phyloP scores from a whole-genome alignment of 2,888 invertebrate species.

The Camponotus fellah region DNA sequence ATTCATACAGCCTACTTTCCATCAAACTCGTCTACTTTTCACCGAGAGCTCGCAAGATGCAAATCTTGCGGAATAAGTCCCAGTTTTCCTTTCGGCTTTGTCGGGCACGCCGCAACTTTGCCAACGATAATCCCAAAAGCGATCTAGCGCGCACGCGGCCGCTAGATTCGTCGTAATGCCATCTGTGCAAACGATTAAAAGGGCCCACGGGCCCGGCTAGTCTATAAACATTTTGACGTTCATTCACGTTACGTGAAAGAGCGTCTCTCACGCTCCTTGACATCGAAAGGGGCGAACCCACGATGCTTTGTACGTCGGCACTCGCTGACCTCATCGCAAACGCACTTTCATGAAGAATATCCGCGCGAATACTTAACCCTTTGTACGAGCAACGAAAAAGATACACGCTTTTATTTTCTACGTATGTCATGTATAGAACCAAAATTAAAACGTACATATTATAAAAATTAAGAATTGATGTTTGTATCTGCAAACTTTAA shows the following conservation, averaged over 20 bases:
- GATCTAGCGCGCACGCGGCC: conserved; percentile 47
- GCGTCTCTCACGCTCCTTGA: conserved; percentile 77
- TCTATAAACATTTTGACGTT: conserved; percentile 79
- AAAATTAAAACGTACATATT: not conserved
- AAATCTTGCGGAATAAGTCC: conserved; percentile 37
- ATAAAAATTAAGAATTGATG: not conserved
- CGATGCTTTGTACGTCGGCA: conserved; percentile 72
- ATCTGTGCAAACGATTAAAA: conserved; percentile 80
- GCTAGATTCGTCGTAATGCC: conserved; percentile 57
- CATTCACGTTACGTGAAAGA: conserved; percentile 76
- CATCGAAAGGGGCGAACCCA: conserved; percentile 70
- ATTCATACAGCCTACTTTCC: not conserved
- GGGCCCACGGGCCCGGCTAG: conserved; percentile 54
- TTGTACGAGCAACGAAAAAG: conserved; percentile 5
- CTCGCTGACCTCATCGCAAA: conserved; percentile 38
- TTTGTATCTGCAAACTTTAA: not conserved
- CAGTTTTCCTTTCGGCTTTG: conserved; percentile 17
- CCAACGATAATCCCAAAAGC: conserved; percentile 44
- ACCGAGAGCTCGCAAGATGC: not conserved
- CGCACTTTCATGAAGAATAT: conserved; percentile 32
- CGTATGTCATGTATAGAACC: not conserved
- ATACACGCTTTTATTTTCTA: not conserved
- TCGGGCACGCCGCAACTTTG: not conserved
- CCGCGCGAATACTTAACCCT: conserved; percentile 1
- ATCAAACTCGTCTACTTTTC: not conserved